A percentile compares a stretch with the other conserved stretches of the same genome.
Conservation (phyloP, 2,888 invertebrate genomes). For the Nineta flava region DNA sequence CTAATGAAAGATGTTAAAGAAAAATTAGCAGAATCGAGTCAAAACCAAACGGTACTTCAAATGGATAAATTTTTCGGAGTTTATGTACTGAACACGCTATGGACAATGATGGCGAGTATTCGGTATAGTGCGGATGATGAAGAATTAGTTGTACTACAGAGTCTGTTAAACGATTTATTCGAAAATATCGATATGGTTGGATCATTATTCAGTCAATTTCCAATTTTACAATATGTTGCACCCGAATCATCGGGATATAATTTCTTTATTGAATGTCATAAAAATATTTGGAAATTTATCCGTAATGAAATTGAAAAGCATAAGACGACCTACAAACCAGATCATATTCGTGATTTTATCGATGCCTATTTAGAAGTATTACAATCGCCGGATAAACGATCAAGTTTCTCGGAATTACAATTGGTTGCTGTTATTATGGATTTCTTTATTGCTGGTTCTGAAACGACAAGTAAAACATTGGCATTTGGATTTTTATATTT, state of each 20-base stretch:
- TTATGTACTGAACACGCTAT: conserved; percentile 62
- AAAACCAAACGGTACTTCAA: conserved; percentile 34
- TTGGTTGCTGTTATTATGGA: conserved; percentile 67
- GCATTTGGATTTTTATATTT: conserved; percentile 63
- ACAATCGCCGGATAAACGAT: conserved; percentile 34
- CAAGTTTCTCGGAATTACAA: conserved; percentile 53
- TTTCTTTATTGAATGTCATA: conserved; percentile 52
- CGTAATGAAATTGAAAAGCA: conserved; percentile 54
- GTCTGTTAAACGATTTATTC: conserved; percentile 52
- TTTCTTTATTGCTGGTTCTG: conserved; percentile 76
- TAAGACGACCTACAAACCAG: conserved; percentile 42
- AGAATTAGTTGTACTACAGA: conserved; percentile 49
- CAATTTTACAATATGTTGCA: conserved; percentile 48
- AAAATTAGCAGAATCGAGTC: conserved; percentile 25
- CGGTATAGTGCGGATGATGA: conserved; percentile 54
- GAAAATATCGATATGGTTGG: conserved; percentile 69
- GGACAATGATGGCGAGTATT: conserved; percentile 70
- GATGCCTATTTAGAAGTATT: conserved; percentile 61
- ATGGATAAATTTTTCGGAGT: conserved; percentile 64
- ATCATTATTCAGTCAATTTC: conserved; percentile 64
- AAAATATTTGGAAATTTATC: conserved; percentile 55
- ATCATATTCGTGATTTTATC: conserved; percentile 61
- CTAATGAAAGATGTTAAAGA: conserved; percentile 38
- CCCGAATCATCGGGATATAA: conserved; percentile 65
- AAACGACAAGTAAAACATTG: conserved; percentile 67